Base-by-base conservation (phyloP, 2,797 vertebrate species). In the Danio albolineatus region DNA sequence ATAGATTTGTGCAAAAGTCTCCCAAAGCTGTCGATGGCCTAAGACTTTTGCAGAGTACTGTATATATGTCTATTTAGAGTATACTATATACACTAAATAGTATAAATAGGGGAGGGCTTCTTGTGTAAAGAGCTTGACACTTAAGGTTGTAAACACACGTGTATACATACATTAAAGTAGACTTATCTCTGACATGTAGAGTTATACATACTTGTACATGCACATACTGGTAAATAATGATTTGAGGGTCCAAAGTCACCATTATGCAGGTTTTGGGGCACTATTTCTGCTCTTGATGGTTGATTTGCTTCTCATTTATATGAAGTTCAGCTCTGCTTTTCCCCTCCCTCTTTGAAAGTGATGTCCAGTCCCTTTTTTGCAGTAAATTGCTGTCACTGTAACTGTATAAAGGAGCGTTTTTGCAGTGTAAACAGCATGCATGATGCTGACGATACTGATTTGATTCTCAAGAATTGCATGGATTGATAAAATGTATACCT, bases 181-280 rank as follows among this genome's bases (percentile, higher is more conserved):
- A 41, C 17, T 41, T 56, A 44, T 72, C 69, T 53, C 7, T 61
- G 85, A 85, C 44, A 61, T 61, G 17, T 17, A 64, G 4, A 17
- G 79, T 59, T 17, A 36, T 54, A 72, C 44, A 70, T 53, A 3
- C 28, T 28, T 28, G 28, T 28, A 28, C 28, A 28, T 28, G 64
- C 7, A 65, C 44, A 41, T 48, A 69, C 10, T 62, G 36, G 13
- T 39, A 19, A 19, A 28, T 62, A 62, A 62, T 65, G 41, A 6
- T 6, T 17, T 43, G 19, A 28, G 28, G 21, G 6, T 28, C 48
- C 28, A 5, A 66, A 67, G 12, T 46, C 7, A 13, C 43, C 1
- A 12, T 36, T 19, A 13, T 49, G 21, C 13, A 28, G 21, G 19
- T 59, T 59, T 28, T 38, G 0, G 1, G 7, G 14, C 19, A 66